Conservation (phyloP, 2,113 vertebrate genomes). For the Pandion haliaetus region DNA sequence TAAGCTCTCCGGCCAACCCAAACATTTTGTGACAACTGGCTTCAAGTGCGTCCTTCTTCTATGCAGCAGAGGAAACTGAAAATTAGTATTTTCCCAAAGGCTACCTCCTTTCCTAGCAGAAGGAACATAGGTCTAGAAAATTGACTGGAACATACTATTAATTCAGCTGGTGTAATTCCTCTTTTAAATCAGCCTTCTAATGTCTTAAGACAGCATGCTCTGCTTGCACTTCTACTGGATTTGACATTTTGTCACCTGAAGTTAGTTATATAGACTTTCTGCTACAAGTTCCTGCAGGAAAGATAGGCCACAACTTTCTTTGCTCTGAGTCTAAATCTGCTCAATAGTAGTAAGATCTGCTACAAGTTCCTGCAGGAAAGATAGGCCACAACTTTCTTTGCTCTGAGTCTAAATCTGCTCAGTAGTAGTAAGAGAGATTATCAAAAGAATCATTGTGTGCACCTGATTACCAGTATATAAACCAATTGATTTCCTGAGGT, state of each 20-base stretch:
- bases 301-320: background rate
- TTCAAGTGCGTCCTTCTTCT: background rate
- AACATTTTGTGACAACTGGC: background rate
- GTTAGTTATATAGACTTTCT: background rate
- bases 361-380: background rate
- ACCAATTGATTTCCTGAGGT: background rate
- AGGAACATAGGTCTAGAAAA: background rate
- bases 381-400: background rate
- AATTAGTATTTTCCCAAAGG: background rate
- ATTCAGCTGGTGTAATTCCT: background rate
- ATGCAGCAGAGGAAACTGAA: background rate
- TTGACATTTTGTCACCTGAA: background rate
- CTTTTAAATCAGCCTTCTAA: background rate
- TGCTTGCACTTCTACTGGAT: background rate
- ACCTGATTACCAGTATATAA: background rate
- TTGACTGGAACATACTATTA: background rate
- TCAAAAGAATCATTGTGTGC: background rate
- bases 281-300: background rate
- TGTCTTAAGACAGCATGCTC: background rate
- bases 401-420: background rate
- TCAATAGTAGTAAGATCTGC: background rate
- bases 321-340: background rate
- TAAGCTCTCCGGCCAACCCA: background rate
- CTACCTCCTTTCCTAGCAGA: background rate
- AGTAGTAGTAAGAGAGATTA: background rate